Percentiles rank a stretch among this genome's conserved stretches.
phyloP scores from a whole-genome alignment of 2,888 invertebrate species.

The Trachelus troglodyta region DNA sequence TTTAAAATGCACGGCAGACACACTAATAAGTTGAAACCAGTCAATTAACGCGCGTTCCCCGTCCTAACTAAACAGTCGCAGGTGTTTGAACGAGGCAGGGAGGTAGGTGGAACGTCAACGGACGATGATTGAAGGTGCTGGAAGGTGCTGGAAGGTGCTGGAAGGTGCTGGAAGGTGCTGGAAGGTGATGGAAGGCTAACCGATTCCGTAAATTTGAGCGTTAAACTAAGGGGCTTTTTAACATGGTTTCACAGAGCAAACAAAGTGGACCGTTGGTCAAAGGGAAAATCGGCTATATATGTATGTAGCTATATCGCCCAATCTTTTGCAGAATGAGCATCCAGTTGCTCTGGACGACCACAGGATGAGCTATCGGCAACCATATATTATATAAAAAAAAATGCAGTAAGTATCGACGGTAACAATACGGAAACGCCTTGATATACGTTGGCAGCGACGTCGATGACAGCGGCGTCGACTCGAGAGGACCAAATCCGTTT shows the following conservation, averaged over 20 bases:
- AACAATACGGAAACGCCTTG: not conserved
- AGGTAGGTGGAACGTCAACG: slow-evolving; percentile 15
- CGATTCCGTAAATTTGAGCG: not conserved
- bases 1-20: slow-evolving; percentile 39
- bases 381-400: not conserved
- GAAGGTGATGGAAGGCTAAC: not conserved
- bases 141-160: not conserved
- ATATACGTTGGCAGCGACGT: too few relatives aligned
- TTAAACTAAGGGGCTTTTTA: not conserved
- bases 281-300: too few relatives aligned
- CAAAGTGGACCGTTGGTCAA: not conserved
- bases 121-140: not conserved
- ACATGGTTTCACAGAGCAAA: not conserved
- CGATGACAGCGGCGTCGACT: not conserved
- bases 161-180: not conserved
- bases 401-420: not conserved
- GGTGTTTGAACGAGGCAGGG: slow-evolving; percentile 54
- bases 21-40: slow-evolving; percentile 59
- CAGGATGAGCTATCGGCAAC: too few relatives aligned
- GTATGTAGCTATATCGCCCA: too few relatives aligned
- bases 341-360: not conserved
- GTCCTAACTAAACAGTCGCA: slow-evolving; percentile 60
- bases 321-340: too few relatives aligned
- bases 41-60: slow-evolving; percentile 53
- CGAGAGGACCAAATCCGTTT: slow-evolving; percentile 1